Evolutionary conservation across 2,797 vertebrate genomes (phyloP).

Genomic region (Cossypha dichroa): DNA sequence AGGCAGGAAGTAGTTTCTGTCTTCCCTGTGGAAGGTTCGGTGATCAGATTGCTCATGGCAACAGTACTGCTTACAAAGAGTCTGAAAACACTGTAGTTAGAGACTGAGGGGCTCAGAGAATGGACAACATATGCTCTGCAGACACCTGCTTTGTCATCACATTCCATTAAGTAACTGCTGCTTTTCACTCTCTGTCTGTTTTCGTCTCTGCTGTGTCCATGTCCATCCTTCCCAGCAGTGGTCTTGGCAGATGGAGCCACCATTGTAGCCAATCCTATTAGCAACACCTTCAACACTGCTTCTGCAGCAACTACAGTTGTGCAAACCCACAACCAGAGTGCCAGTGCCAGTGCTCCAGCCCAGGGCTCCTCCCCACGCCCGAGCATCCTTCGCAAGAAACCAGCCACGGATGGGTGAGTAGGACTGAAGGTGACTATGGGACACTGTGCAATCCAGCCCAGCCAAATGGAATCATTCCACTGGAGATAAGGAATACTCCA

Average conservation of each 20-base stretch:
- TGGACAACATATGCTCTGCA: neutral
- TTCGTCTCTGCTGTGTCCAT: neutral
- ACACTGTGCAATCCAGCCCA: neutral
- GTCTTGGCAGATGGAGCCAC: conserved; percentile 91
- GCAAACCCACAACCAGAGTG: conserved; percentile 90
- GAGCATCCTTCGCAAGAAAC: conserved; percentile 97
- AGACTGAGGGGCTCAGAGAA: neutral
- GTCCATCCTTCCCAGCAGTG: conserved; percentile 76
- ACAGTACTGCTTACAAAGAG: neutral
- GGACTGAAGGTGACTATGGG: neutral
- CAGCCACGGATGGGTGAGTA: conserved; percentile 90
- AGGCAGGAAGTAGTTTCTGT: neutral
- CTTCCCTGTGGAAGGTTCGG: neutral
- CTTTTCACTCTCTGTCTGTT: neutral
- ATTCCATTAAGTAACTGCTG: neutral
- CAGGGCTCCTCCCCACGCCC: conserved; percentile 94
- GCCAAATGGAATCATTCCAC: neutral
- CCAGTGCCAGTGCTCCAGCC: conserved; percentile 83
- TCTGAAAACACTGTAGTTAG: neutral
- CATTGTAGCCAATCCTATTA: conserved; percentile 91
- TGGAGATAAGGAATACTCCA: neutral
- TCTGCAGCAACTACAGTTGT: conserved; percentile 91
- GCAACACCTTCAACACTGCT: conserved; percentile 87
- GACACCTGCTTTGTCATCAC: neutral
- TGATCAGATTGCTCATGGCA: neutral